Evolutionary conservation across 2,113 vertebrate species (phyloP).

Genomic region (Anoplopoma fimbria): DNA sequence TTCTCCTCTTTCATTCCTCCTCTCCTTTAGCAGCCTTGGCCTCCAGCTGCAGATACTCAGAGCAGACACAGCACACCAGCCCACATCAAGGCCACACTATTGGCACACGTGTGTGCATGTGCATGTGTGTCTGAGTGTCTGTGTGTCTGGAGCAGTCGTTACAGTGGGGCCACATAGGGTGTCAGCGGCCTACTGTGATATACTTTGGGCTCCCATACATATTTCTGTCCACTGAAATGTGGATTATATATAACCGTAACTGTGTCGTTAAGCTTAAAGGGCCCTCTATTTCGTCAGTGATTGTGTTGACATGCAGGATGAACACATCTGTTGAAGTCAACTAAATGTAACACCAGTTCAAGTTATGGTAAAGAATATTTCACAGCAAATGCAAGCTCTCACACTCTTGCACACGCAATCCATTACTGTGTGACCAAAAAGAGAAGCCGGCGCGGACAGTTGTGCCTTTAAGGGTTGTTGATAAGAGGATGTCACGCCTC

Average conservation of each 20-base stretch:
- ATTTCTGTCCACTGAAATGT: slow-evolving; percentile 21
- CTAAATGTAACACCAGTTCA: background rate
- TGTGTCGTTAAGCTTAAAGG: background rate
- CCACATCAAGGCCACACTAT: slow-evolving; percentile 77
- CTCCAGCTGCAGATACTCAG: slow-evolving; percentile 76
- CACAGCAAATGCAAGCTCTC: background rate
- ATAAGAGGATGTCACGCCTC: slow-evolving; percentile 28
- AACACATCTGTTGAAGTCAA: background rate
- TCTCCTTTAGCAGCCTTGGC: slow-evolving; percentile 66
- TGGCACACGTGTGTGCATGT: slow-evolving; percentile 60
- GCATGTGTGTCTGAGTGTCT: slow-evolving; percentile 31
- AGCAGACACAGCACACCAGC: slow-evolving; percentile 78
- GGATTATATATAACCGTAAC: slow-evolving; percentile 19
- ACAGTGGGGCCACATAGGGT: slow-evolving; percentile 71
- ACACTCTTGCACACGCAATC: background rate
- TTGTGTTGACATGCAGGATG: background rate
- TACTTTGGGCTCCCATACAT: slow-evolving; percentile 14
- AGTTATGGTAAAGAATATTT: background rate
- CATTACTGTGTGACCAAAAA: slow-evolving; percentile 8
- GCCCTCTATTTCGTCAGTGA: background rate
- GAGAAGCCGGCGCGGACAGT: background rate
- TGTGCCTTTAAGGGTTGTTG: slow-evolving; percentile 3
- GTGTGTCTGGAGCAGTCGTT: slow-evolving; percentile 63
- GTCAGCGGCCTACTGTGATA: slow-evolving; percentile 55
- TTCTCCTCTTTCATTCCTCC: slow-evolving; percentile 44